These are phyloP conservation scores for Zaprionus camerounensis DNA, from an alignment of 1,140 invertebrate genomes.

Conservation along the genomic window DNA sequence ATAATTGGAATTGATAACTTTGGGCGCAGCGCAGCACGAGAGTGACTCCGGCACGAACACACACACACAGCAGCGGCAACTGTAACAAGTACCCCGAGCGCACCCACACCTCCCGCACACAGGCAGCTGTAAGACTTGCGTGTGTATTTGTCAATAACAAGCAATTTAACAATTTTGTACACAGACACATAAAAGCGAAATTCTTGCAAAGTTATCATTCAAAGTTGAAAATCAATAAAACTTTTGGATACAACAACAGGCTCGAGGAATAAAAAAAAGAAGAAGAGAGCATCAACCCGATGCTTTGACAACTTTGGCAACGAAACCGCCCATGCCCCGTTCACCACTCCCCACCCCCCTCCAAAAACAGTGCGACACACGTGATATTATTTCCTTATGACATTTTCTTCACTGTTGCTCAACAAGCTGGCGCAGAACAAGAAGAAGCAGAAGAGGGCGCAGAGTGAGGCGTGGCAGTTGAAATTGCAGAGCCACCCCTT, in stretches of 20 bases:
- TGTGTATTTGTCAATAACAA: slow-evolving; percentile 81
- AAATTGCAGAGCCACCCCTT: neutral
- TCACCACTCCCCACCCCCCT: neutral
- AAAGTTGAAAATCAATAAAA: slow-evolving; percentile 83
- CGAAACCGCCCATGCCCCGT: neutral
- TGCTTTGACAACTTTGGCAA: slow-evolving; percentile 29
- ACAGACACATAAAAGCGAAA: slow-evolving; percentile 64
- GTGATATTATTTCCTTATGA: slow-evolving; percentile 47
- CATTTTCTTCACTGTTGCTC: slow-evolving; percentile 43
- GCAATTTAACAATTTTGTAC: slow-evolving; percentile 77
- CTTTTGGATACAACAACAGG: slow-evolving; percentile 67
- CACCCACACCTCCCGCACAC: slow-evolving; percentile 8
- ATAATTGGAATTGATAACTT: slow-evolving; percentile 83
- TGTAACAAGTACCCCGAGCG: slow-evolving; percentile 40
- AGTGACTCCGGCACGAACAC: slow-evolving; percentile 19
- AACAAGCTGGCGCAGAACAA: slow-evolving; percentile 11
- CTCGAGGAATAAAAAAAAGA: slow-evolving; percentile 5
- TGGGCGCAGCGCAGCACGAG: slow-evolving; percentile 50
- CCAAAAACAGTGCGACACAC: slow-evolving; percentile 20
- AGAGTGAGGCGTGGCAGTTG: neutral
- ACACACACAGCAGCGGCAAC: slow-evolving; percentile 4
- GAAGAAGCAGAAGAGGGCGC: neutral
- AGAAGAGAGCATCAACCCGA: slow-evolving; percentile 20
- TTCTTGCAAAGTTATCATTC: slow-evolving; percentile 81
- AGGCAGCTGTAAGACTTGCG: slow-evolving; percentile 30